Percentiles rank a stretch among this genome's conserved stretches.
These are phyloP conservation scores for Protodeltote pygarga DNA, from an alignment of 2,888 invertebrate species.

Conservation along the genomic window DNA sequence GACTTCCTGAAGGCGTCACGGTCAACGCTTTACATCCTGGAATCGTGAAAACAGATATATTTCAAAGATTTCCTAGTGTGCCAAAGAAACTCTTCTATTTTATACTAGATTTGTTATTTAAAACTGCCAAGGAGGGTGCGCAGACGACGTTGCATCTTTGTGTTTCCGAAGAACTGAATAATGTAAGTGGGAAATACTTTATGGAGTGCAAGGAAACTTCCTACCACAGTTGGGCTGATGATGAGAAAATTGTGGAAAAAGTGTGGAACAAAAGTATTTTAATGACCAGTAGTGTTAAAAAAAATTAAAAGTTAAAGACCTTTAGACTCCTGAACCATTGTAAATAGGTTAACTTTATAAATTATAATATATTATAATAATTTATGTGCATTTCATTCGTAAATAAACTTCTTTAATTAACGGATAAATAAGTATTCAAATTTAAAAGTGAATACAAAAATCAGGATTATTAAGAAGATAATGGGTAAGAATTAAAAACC, in stretches of 20 bases:
- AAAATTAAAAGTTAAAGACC: background rate
- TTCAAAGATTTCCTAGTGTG: slow-evolving; percentile 85
- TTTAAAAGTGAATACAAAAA: too few species aligned
- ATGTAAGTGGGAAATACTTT: slow-evolving; percentile 91
- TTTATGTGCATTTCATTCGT: too few species aligned
- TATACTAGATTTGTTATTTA: slow-evolving; percentile 88
- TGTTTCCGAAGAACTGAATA: slow-evolving; percentile 90
- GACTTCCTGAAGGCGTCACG: slow-evolving; percentile 87
- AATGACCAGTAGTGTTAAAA: too few species aligned
- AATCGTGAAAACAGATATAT: slow-evolving; percentile 92
- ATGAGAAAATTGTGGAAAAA: slow-evolving; percentile 89
- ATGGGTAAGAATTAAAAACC: too few species aligned
- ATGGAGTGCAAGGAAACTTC: slow-evolving; percentile 89
- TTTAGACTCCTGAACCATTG: background rate
- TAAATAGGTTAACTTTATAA: too few species aligned
- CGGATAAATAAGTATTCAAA: too few species aligned
- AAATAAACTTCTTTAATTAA: too few species aligned
- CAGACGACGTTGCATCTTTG: slow-evolving; percentile 92
- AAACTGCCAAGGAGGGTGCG: slow-evolving; percentile 91
- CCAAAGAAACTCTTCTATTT: slow-evolving; percentile 80
- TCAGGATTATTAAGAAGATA: too few species aligned
- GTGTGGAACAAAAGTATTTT: slow-evolving; percentile 89
- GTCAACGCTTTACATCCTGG: slow-evolving; percentile 95
- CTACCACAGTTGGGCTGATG: slow-evolving; percentile 84
- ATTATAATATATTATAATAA: too few species aligned